Evolutionary conservation across 2,888 invertebrate species (phyloP).

Genomic region (Stenichneumon culpator): DNA sequence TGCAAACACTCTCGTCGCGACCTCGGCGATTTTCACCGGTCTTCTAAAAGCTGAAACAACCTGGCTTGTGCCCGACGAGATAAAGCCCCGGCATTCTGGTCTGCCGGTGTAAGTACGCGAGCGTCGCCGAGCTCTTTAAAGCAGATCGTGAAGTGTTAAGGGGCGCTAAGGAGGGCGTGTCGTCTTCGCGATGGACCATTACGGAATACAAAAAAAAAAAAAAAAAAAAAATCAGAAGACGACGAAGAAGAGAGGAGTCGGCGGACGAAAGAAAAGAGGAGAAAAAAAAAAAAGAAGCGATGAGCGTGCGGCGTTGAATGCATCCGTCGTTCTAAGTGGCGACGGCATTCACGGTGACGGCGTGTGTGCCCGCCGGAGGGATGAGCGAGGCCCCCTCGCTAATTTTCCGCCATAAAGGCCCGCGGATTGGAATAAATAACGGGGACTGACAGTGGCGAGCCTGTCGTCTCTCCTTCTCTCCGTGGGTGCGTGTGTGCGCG

Average conservation of each 20-base stretch:
- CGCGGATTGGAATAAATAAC: constrained; percentile 81
- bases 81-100: constrained; percentile 30
- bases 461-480: constrained; percentile 24
- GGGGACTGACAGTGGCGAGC: constrained; percentile 74
- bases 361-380: constrained; percentile 35
- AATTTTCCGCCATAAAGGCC: constrained; percentile 83
- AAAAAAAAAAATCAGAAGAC: not conserved
- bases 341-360: constrained; percentile 75
- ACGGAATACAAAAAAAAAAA: constrained; percentile 71
- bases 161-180: constrained; percentile 83
- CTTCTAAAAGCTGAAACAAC: constrained; percentile 60
- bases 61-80: constrained; percentile 36
- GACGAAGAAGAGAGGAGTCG: constrained; percentile 21
- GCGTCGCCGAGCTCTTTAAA: constrained; percentile 72
- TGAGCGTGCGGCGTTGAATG: constrained; percentile 72
- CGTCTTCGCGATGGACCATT: constrained; percentile 71
- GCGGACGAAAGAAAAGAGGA: not conserved
- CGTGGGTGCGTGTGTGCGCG: constrained; percentile 11
- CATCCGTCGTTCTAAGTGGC: constrained; percentile 81
- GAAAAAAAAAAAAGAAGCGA: constrained; percentile 5
- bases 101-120: constrained; percentile 21
- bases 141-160: constrained; percentile 80
- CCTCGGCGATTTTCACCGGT: constrained; percentile 48
- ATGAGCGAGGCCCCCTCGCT: constrained; percentile 75
- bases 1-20: constrained; percentile 49